Conservation (phyloP, 2,113 vertebrate genomes). For the Cynoglossus semilaevis region DNA sequence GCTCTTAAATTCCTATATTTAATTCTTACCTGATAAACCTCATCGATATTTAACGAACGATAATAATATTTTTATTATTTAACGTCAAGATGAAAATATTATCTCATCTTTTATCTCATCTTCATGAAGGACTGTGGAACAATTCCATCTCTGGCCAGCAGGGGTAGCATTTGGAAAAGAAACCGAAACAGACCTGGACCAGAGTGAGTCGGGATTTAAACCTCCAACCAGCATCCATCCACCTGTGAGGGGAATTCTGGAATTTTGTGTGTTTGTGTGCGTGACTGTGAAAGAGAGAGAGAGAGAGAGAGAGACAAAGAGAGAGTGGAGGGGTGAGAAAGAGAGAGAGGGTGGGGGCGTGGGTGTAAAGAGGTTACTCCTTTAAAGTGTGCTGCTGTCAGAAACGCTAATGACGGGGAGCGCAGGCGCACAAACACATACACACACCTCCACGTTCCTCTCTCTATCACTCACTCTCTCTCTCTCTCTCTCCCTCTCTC, state of each 20-base stretch:
- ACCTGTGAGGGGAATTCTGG: background rate
- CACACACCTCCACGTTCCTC: slow-evolving; percentile 22
- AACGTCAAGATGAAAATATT: too few relatives aligned
- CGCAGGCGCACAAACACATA: slow-evolving; percentile 46
- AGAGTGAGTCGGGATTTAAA: too few relatives aligned
- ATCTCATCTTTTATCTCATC: too few relatives aligned
- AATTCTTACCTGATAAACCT: too few relatives aligned
- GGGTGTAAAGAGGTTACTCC: slow-evolving; percentile 48
- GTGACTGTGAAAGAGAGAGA: slow-evolving; percentile 7
- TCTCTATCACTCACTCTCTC: slow-evolving; percentile 17
- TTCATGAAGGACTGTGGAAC: too few relatives aligned
- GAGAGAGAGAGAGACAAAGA: slow-evolving; percentile 33
- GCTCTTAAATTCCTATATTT: too few relatives aligned
- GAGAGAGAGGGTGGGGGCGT: slow-evolving; percentile 42
- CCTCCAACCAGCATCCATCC: background rate
- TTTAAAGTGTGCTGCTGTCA: slow-evolving; percentile 40
- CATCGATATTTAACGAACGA: too few relatives aligned
- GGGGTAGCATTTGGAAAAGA: slow-evolving; percentile 42
- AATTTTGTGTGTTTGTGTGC: background rate
- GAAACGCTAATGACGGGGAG: slow-evolving; percentile 36
- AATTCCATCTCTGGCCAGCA: too few relatives aligned
- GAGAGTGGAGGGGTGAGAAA: slow-evolving; percentile 32
- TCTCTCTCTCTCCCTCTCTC: slow-evolving; percentile 11
- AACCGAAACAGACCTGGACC: background rate
- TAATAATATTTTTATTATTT: too few relatives aligned